Evolutionary conservation across 2,113 vertebrate genomes (phyloP), one percentile per base, ranked within the genome.

Genomic region (Hepsetus odoe): DNA sequence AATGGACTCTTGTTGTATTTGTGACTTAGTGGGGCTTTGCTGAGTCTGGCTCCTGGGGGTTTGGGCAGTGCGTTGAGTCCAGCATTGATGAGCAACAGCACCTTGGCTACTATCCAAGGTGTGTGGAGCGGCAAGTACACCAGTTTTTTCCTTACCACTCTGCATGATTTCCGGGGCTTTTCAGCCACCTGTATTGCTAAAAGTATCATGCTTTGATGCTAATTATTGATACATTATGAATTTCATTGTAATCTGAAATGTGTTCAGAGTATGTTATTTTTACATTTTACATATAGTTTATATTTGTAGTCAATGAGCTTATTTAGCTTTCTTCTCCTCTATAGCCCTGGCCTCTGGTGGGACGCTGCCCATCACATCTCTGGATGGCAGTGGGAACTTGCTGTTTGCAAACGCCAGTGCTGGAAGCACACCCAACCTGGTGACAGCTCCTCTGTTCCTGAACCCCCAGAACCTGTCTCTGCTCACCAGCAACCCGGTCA

Each of bases 91-190:
- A 98, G 95, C 90, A 99, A 97, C 93, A 99, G 95, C 89, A 98
- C 97, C 73, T 94, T 99, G 92, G 98, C 97, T 86, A 98, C 97
- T 76, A 98, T 99, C 91, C 97, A 98, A 98, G 98, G 97, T 98
- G 77, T 89, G 94, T 93, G 82, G 66, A 79, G 77, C 69, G 73
- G 84, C 80, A 83, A 84, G 82, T 87, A 84, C 71, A 73, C 38
- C 33, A 55, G 12, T 70, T 79, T 35, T 76, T 61, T 53, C 67
- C 22, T 14, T 78, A 13, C 80, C 5, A 18, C 38, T 67, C 10
- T 80, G 62, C 71, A 58, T 74, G 71, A 12, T 9, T 42, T 58
- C 30, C 4, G 42, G 13, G 26, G 40, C 46, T 67, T 38, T 26
- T 26, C 3, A 24, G 10, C 14, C n/a, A 12, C 20, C 20, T 35